phyloP scores from a whole-genome alignment of 2,888 invertebrate genomes.

The Papilio protenor region DNA sequence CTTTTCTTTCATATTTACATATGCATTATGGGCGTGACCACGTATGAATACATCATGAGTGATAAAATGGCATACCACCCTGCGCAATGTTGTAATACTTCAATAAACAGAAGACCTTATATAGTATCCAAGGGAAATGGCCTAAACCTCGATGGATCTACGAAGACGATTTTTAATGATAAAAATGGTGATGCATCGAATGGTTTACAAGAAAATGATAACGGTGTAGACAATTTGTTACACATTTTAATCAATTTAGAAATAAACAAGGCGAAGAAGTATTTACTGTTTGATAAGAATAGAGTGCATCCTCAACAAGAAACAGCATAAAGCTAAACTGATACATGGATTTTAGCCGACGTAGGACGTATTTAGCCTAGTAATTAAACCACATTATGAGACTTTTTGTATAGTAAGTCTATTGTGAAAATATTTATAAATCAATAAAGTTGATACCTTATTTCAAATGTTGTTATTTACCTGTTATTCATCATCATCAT shows the following conservation, averaged over 20 bases:
- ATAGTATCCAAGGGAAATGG: conserved; percentile 49
- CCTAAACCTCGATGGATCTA: conserved; percentile 19
- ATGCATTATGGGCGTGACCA: conserved; percentile 92
- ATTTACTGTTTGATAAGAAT: conserved; percentile 69
- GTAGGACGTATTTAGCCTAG: background rate
- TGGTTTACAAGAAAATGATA: conserved; percentile 41
- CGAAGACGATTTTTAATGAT: background rate
- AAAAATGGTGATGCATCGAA: conserved; percentile 14
- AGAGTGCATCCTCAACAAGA: conserved; percentile 72
- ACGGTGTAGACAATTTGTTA: conserved; percentile 60
- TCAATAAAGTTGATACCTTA: background rate
- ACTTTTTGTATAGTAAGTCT: background rate
- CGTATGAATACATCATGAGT: conserved; percentile 92
- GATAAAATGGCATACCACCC: conserved; percentile 56
- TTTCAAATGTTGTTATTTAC: background rate
- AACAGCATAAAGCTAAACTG: background rate
- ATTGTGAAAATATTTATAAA: background rate
- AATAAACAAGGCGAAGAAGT: conserved; percentile 67
- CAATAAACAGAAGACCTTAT: conserved; percentile 52
- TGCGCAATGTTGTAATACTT: conserved; percentile 56
- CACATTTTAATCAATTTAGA: conserved; percentile 69
- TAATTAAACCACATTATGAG: background rate
- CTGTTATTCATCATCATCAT: background rate
- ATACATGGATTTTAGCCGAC: background rate
- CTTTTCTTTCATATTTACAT: conserved; percentile 96